These are phyloP conservation scores for Cyprinodon variegatus DNA, from an alignment of 2,113 vertebrate species.

Conservation along the genomic window DNA sequence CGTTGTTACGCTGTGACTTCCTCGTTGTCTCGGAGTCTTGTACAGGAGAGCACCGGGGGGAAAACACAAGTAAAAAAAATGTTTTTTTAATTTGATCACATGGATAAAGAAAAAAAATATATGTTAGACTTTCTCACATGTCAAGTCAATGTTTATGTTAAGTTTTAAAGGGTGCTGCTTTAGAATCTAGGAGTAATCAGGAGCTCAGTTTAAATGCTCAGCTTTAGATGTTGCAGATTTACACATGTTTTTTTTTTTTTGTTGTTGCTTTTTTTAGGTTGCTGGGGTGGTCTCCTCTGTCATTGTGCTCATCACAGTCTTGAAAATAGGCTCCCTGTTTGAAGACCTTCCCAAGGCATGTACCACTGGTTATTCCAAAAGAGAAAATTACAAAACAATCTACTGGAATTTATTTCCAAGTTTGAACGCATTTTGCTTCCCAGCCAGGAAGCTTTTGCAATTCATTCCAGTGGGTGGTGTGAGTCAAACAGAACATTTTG, in stretches of 20 bases:
- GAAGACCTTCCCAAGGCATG: constrained; percentile 86
- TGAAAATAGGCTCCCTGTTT: constrained; percentile 91
- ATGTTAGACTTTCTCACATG: not conserved
- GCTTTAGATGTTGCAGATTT: not conserved
- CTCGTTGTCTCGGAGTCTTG: constrained; percentile 91
- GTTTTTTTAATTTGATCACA: not conserved
- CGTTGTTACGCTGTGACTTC: constrained; percentile 90
- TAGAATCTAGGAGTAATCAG: not conserved
- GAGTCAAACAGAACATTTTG: no score
- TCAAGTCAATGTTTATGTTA: not conserved
- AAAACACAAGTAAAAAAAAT: constrained; percentile 87
- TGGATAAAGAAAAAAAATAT: constrained; percentile 3
- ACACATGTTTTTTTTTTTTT: not conserved
- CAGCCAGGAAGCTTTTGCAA: no score
- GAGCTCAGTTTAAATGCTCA: not conserved
- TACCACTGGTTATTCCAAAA: constrained; percentile 49
- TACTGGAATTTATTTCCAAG: no score
- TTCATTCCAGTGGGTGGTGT: no score
- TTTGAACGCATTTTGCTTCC: no score
- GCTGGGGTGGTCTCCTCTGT: constrained; percentile 84
- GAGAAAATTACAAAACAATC: no score
- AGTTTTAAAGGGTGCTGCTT: not conserved
- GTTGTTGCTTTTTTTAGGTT: constrained; percentile 79
- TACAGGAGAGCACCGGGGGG: constrained; percentile 91
- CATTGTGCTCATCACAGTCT: constrained; percentile 87